phyloP scores from a whole-genome alignment of 2,888 invertebrate species.

The Altica lythri region DNA sequence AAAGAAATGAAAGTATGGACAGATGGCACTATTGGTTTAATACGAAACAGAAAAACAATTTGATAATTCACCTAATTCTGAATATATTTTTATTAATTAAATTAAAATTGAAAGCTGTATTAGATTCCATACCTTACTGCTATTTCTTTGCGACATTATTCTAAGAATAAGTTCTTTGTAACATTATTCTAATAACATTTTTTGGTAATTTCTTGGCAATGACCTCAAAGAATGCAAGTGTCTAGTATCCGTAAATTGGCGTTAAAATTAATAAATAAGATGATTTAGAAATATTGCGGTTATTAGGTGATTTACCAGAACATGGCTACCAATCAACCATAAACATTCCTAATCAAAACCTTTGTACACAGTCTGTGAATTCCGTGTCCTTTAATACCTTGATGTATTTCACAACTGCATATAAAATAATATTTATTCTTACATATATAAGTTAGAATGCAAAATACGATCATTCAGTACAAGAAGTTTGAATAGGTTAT shows the following conservation, averaged over 20 bases:
- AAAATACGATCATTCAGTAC: too few species aligned
- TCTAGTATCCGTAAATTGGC: background rate
- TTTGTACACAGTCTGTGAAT: conserved; percentile 15
- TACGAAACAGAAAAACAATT: too few species aligned
- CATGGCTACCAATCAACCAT: conserved; percentile 34
- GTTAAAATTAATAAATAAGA: conserved; percentile 2
- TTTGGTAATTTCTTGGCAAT: background rate
- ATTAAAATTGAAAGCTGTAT: too few species aligned
- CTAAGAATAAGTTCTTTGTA: too few species aligned
- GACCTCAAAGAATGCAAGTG: conserved; percentile 4
- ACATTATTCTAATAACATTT: too few species aligned
- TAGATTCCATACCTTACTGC: too few species aligned
- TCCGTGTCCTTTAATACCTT: conserved; percentile 25
- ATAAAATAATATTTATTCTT: conserved; percentile 5
- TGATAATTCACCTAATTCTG: too few species aligned
- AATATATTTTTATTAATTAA: too few species aligned
- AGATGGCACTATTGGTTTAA: too few species aligned
- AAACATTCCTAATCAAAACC: conserved; percentile 27
- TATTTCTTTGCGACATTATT: too few species aligned
- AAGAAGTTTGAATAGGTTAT: too few species aligned
- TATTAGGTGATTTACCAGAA: conserved; percentile 24
- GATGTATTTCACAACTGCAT: conserved; percentile 14
- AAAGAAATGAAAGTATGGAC: too few species aligned
- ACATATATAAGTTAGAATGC: conserved; percentile 19
- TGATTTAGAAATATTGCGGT: conserved; percentile 24